Conservation (phyloP, 2,113 vertebrate species). For the Alethe diademata region DNA sequence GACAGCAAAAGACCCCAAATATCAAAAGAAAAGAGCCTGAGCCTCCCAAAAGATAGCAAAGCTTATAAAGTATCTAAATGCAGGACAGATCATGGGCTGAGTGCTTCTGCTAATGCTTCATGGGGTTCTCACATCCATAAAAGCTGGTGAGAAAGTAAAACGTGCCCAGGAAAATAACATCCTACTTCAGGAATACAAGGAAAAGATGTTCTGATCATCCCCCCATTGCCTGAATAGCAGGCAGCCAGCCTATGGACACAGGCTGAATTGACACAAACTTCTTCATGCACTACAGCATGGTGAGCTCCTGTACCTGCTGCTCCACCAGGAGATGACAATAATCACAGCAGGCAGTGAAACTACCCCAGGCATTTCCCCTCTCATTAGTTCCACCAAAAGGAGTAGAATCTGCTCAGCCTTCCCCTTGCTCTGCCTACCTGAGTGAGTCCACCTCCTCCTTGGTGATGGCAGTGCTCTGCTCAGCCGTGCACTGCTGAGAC, state of each 20-base stretch:
- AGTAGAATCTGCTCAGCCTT: background rate
- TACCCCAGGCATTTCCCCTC: background rate
- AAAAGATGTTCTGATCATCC: background rate
- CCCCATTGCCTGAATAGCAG: background rate
- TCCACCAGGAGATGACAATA: background rate
- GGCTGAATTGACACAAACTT: fast-evolving
- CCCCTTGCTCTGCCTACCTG: conserved; percentile 65
- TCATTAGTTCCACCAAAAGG: background rate
- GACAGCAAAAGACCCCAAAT: background rate
- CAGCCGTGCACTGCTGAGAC: conserved; percentile 53
- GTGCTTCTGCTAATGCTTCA: background rate
- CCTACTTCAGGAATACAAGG: background rate
- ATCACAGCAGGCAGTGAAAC: background rate
- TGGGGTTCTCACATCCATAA: background rate
- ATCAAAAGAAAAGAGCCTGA: background rate
- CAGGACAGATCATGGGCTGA: background rate
- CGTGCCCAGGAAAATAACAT: background rate
- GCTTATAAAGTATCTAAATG: background rate
- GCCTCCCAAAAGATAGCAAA: background rate
- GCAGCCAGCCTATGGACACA: background rate
- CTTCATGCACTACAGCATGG: fast-evolving
- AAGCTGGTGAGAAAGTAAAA: background rate
- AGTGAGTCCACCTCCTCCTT: conserved; percentile 68
- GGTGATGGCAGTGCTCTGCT: conserved; percentile 61
- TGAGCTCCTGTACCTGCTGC: background rate